Evolutionary conservation across 2,113 vertebrate species (phyloP).

Genomic region (Tonatia bakeri): DNA sequence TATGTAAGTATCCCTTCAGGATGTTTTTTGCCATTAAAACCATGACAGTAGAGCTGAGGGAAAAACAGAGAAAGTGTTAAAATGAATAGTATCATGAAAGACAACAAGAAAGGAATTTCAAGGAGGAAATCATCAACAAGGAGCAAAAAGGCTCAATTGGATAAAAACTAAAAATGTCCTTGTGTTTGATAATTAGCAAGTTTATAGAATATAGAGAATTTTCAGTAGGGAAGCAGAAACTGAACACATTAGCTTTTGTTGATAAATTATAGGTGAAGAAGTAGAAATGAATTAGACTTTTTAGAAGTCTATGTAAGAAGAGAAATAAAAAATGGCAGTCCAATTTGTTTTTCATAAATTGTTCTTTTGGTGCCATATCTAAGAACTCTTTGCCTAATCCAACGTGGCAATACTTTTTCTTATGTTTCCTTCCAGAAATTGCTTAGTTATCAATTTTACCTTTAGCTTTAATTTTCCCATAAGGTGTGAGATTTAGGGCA

Average conservation of each 20-base stretch:
- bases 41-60: background rate
- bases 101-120: constrained; percentile 40
- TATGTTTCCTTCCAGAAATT: background rate
- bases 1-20: background rate
- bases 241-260: background rate
- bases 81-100: background rate
- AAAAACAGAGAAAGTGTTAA: background rate
- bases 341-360: background rate
- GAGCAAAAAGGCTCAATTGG: background rate
- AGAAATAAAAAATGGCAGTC: background rate
- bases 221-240: background rate
- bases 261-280: background rate
- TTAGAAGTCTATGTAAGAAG: background rate
- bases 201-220: background rate
- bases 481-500: background rate
- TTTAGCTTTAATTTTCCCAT: background rate
- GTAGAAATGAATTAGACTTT: background rate
- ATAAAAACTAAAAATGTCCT: background rate
- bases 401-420: background rate
- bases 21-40: background rate
- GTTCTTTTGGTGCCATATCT: background rate
- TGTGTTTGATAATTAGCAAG: background rate
- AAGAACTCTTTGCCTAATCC: background rate
- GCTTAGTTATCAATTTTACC: background rate
- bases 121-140: background rate